Conservation (phyloP, 2,113 vertebrate genomes). For the Engraulis encrasicolus region DNA sequence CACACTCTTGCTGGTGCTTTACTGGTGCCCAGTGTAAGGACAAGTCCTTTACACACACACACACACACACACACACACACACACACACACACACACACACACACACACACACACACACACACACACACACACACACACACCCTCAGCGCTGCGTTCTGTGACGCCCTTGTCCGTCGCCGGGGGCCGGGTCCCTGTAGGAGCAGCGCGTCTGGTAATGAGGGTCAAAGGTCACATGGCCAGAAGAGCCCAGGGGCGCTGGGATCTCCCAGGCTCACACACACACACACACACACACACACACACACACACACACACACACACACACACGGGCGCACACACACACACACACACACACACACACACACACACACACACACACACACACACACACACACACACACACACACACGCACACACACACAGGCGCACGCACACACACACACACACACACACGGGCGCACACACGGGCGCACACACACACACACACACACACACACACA, state of each 20-base stretch:
- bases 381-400: too few relatives aligned
- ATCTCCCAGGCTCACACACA: constrained; percentile 75
- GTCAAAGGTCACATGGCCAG: constrained; percentile 72
- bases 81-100: too few relatives aligned
- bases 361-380: too few relatives aligned
- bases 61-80: not conserved
- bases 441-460: too few relatives aligned
- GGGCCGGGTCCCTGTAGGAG: constrained; percentile 72
- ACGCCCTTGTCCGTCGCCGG: constrained; percentile 71
- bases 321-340: too few relatives aligned
- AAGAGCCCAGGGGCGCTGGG: constrained; percentile 64
- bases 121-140: not conserved
- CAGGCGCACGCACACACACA: too few relatives aligned
- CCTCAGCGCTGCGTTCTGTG: constrained; percentile 18
- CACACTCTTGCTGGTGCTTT: not conserved
- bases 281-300: too few relatives aligned
- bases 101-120: not conserved
- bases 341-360: too few relatives aligned
- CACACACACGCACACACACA: too few relatives aligned
- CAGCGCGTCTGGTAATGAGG: constrained; percentile 74
- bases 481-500: too few relatives aligned
- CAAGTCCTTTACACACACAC: not conserved
- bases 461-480: too few relatives aligned
- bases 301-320: too few relatives aligned
- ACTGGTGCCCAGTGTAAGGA: not conserved